Conservation (phyloP, 2,888 invertebrate genomes). For the Ariolimax columbianus region DNA sequence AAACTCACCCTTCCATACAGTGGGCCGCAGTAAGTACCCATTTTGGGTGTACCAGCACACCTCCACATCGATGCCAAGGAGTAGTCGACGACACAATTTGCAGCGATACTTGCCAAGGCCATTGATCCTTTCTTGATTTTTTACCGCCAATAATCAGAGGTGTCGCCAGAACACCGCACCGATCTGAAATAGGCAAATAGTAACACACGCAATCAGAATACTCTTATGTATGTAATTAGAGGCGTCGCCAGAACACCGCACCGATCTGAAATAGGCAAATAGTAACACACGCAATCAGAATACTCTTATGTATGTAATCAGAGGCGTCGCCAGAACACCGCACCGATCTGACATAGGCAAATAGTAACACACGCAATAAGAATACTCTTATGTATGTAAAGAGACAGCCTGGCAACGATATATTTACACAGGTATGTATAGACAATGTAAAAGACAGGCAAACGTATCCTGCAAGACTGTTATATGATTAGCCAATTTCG, state of each 20-base stretch:
- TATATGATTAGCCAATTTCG: too few relatives aligned
- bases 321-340: slow-evolving; percentile 54
- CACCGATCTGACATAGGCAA: slow-evolving; percentile 53
- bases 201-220: too few relatives aligned
- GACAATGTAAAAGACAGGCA: too few relatives aligned
- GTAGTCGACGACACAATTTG: slow-evolving; percentile 56
- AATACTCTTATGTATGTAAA: too few relatives aligned
- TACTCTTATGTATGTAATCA: too few relatives aligned
- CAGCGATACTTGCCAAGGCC: slow-evolving; percentile 64
- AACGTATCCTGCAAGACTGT: too few relatives aligned
- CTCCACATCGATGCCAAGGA: slow-evolving; percentile 61
- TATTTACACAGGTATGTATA: too few relatives aligned
- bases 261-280: slow-evolving; percentile 49
- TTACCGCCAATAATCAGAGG: slow-evolving; percentile 60
- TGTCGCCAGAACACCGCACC: slow-evolving; percentile 55
- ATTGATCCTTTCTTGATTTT: slow-evolving; percentile 52
- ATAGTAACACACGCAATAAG: too few relatives aligned
- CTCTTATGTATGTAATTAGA: too few relatives aligned
- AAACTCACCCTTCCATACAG: slow-evolving; percentile 60
- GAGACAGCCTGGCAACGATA: too few relatives aligned
- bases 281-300: too few relatives aligned
- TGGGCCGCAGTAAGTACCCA: slow-evolving; percentile 64
- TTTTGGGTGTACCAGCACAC: slow-evolving; percentile 57
- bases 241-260: slow-evolving; percentile 56
- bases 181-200: slow-evolving; percentile 46